A percentile compares a stretch with the other conserved stretches of the same genome.
These are phyloP conservation scores for Vulpes ferrilata DNA, from an alignment of 2,113 vertebrate species.

Conservation along the genomic window DNA sequence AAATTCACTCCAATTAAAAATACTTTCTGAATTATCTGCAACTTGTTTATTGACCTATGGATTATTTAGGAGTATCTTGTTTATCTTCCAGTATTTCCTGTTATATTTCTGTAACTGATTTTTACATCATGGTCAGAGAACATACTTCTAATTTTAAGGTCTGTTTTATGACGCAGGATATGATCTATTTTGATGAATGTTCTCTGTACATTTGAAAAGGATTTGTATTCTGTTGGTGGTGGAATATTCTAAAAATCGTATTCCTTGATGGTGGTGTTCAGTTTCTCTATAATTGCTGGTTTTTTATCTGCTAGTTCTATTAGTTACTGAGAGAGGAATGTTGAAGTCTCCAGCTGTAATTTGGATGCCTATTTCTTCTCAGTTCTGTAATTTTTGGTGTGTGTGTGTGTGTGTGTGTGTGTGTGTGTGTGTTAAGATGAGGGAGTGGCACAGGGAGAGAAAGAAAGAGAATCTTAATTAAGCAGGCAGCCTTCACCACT, in stretches of 20 bases:
- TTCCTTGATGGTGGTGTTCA: not conserved
- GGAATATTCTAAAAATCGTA: not conserved
- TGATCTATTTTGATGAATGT: not conserved
- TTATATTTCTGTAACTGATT: not conserved
- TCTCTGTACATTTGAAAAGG: not conserved
- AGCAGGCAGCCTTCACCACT: too few species aligned
- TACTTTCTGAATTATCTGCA: not conserved
- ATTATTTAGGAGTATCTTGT: constrained; percentile 21
- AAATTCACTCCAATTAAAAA: not conserved
- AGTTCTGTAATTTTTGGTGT: constrained; percentile 28
- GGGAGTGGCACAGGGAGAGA: not conserved
- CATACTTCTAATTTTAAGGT: not conserved
- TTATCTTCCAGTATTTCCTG: not conserved
- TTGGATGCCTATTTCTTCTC: not conserved
- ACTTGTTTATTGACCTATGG: not conserved
- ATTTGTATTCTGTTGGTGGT: not conserved
- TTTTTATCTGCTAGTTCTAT: not conserved
- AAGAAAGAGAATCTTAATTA: not conserved
- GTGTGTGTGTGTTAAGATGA: not conserved
- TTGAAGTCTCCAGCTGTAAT: not conserved
- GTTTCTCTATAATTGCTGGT: not conserved
- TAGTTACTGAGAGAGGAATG: not conserved
- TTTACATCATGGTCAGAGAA: not conserved
- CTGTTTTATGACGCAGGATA: not conserved
- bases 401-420: not conserved